Base-by-base conservation (phyloP, 2,797 vertebrate genomes). In the Mastacembelus armatus region DNA sequence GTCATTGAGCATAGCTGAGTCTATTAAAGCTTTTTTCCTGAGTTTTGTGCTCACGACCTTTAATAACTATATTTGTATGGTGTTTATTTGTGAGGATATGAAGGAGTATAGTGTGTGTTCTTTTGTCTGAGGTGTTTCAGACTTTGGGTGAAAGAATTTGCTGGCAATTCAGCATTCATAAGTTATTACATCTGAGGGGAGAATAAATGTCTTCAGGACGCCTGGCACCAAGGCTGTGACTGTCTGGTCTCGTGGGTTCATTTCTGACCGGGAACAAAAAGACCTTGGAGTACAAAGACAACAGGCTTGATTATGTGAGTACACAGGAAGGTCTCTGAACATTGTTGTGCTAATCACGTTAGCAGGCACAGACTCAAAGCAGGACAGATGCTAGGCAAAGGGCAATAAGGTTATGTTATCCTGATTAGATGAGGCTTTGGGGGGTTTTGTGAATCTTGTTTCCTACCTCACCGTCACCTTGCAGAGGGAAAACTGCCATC, bases 311-410 rank as follows among this genome's bases (percentile, higher is more conserved):
- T 89, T 86, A 81, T 85, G 71, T 84, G 83, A 83, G 82, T 81
- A 91, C 82, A 85, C 79, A 85, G 75, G 87, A 89, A 88, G 86
- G 85, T 87, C 85, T 88, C 79, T 83, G 63, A 79, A 77, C 89
- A 83, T 85, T 82, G 87, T 79, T 70, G 82, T 84, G 85, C 88
- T 93, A 92, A 92, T 92, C 88, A 88, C 78, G 80, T 92, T 91
- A 91, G 88, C 68, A 78, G 84, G 79, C 77, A 70, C 69, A 66
- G 85, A 86, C 80, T 84, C 77, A 57, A 87, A 87, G 87, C 88
- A 68, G 86, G 91, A 88, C 89, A 87, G 86, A 90, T 89, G 87
- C 80, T 71, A 76, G 80, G 78, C 64, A 85, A 87, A 91, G 89
- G 92, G 86, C 90, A 85, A 88, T 83, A 58, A 84, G 89, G 89